Evolutionary conservation across 2,888 invertebrate species (phyloP).

Genomic region (Hirtodrosophila alboralis): DNA sequence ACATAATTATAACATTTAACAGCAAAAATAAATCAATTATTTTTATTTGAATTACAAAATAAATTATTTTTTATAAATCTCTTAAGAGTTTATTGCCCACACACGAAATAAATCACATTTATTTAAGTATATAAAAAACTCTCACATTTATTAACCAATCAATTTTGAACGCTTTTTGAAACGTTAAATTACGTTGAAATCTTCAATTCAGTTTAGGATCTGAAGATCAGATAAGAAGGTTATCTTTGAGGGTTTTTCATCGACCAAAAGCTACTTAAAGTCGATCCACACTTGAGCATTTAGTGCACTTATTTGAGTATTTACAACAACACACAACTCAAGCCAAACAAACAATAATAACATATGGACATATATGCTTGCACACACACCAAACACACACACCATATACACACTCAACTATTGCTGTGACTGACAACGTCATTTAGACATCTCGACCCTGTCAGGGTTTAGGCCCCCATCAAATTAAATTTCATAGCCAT

Average conservation of each 20-base stretch:
- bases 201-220: no score
- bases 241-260: conserved; percentile 33
- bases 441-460: conserved; percentile 48
- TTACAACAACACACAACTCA: conserved; percentile 38
- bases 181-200: no score
- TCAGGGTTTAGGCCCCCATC: conserved; percentile 36
- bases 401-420: neutral
- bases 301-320: conserved; percentile 41
- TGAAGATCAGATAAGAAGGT: conserved; percentile 41
- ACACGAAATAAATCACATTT: no score
- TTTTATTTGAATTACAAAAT: neutral
- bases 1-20: no score
- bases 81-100: neutral
- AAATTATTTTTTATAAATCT: no score
- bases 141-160: no score
- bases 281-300: conserved; percentile 47
- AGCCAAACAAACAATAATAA: conserved; percentile 10
- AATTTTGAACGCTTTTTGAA: no score
- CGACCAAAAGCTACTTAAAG: conserved; percentile 33
- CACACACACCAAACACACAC: conserved; percentile 2
- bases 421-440: conserved; percentile 48
- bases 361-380: conserved; percentile 4
- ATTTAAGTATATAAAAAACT: no score
- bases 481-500: conserved; percentile 57
- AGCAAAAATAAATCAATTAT: no score